Base-by-base conservation (phyloP, 2,113 vertebrate species). In the Platichthys stellatus region DNA sequence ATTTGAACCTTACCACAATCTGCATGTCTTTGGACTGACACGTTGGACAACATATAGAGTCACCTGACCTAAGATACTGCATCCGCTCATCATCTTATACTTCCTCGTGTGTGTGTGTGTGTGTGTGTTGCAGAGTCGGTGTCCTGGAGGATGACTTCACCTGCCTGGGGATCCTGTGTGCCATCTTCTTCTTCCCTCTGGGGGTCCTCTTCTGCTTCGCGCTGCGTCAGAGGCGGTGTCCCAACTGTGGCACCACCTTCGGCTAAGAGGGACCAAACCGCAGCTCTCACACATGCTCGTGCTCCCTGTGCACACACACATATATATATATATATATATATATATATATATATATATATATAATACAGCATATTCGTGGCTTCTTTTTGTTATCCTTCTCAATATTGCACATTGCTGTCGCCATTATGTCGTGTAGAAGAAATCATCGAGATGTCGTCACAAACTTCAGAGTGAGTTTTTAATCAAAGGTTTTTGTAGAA, bases 101-200 rank as follows among this genome's bases (percentile, higher is more conserved):
- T 78, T 64, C 18, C 11, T 23, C 20, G 28, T 31, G 28, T 31
- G 28, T 31, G 28, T 28, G 28, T 28, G 28, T 28, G 28, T 47
- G 47, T 54, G 60, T 51, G 45, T 76, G 24, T 76, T 59, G 0
- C 94, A 99, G 98, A 90, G 98, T 99, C 38, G 98, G 98, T 2
- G 98, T 99, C 64, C 90, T 99, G 94, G 97, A 99, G 92, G 98
- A 99, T 61, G 96, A 97, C 81, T 99, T 99, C 93, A 99, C 98
- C 83, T 99, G 97, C 78, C 93, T 99, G 62, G 98, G 98, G 59
- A 95, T 99, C 92, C 73, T 99, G 77, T 95, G 98, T 87, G 98
- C 98, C 93, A 98, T 99, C 89, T 92, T 98, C 77, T 95, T 98
- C 92, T 99, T 99, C 86, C 98, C 98, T 3, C 94, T 99, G 76